phyloP scores from a whole-genome alignment of 2,888 invertebrate species.

The Automeris io region DNA sequence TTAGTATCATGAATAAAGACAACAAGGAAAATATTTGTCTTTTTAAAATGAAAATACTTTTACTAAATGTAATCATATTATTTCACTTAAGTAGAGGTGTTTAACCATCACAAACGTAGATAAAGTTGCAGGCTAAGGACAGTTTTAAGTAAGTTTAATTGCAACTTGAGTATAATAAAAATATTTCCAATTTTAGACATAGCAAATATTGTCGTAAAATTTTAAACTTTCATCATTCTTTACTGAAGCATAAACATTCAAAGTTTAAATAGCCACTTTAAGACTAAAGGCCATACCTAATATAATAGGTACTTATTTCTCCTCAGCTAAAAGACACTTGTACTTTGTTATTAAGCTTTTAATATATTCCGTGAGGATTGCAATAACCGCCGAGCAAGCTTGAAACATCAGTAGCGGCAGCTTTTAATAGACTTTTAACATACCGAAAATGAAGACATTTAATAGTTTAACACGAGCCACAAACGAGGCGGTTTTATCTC shows the following conservation, averaged over 20 bases:
- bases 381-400: not conserved
- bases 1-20: too few relatives aligned
- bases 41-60: too few relatives aligned
- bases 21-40: too few relatives aligned
- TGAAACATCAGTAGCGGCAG: not conserved
- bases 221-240: slow-evolving; percentile 1
- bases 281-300: not conserved
- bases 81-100: too few relatives aligned
- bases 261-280: not conserved
- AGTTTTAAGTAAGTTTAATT: too few relatives aligned
- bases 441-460: slow-evolving; percentile 1
- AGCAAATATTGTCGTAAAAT: slow-evolving; percentile 4
- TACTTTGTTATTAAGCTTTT: slow-evolving; percentile 1
- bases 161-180: too few relatives aligned
- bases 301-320: slow-evolving; percentile 1
- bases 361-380: slow-evolving; percentile 1
- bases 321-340: slow-evolving; percentile 1
- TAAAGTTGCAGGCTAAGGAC: too few relatives aligned
- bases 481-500: not conserved
- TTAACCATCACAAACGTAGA: too few relatives aligned
- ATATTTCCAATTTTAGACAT: not conserved
- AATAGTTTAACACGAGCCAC: not conserved
- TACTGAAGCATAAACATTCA: not conserved
- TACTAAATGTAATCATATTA: too few relatives aligned
- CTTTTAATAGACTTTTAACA: not conserved